Base-by-base conservation (phyloP, 1,140 invertebrate genomes). In the Maniola jurtina region DNA sequence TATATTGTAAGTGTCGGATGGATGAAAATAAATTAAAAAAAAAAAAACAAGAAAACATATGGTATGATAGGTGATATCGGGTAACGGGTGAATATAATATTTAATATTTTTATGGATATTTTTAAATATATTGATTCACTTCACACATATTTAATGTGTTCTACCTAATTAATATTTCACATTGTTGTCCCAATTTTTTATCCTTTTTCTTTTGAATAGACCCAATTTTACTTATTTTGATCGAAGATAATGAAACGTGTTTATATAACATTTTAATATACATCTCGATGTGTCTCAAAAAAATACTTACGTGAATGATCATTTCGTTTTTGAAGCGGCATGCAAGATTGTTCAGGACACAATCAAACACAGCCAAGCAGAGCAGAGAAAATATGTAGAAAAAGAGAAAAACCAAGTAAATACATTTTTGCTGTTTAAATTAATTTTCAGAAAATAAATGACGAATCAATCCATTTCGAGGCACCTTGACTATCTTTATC, bases 321-420 rank as follows among this genome's bases (percentile, higher is more conserved):
- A 86, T 96, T 96, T 96, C 93, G 95, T 91, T 92, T 93, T 93
- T 93, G 93, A 94, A 94, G 93, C 93, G 90, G 93, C 93, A 94
- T 94, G 93, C 93, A 94, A 93, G 87, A 93, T 92, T 93, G 93
- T 93, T 92, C 92, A 92, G 93, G 93, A 93, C 92, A 93, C 93
- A 94, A 94, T 93, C 93, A 93, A 93, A 93, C 93, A 94, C 93
- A 92, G 93, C 92, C 93, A 94, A 94, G 94, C 94, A 94, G 93
- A 94, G 93, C 93, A 94, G 93, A 93, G 93, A 93, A 93, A 93
- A 93, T 93, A 92, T 93, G 92, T 92, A 92, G 92, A 92, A 93
- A 93, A 94, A 91, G 93, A 92, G 93, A 93, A 80, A 91, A 93
- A 94, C 92, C 92, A 89, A 91, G 89, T 91, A 91, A 91, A 91